Base-by-base conservation (phyloP, 2,797 vertebrate genomes). In the Gymnoscopelus braueri region DNA sequence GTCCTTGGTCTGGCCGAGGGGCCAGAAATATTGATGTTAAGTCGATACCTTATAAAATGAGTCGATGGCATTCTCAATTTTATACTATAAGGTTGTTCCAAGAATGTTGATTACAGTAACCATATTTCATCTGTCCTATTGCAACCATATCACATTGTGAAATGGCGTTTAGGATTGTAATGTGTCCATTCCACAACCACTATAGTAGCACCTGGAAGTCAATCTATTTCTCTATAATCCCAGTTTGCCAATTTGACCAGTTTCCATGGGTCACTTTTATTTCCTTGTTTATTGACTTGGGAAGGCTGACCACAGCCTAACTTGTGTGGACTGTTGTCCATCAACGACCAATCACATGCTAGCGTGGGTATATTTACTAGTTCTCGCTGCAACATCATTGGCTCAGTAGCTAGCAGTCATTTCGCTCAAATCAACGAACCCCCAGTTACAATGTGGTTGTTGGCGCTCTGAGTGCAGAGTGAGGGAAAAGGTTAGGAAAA, bases 11-110 rank as follows among this genome's bases (percentile, higher is more conserved):
- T 68, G 74, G 65, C 55, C 7, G 48, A 64, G 69, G 47, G 56
- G 32, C 52, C 60, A 70, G 70, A 47, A 63, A 67, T 60, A 61
- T 63, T 29, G 63, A 32, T 57, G 39, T 68, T 63, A 59, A 13
- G 49, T 56, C 15, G 57, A 68, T 56, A 65, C 48, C 51, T 48
- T 53, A 49, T 49, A 29, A 63, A 71, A 67, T 29, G 13, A 19
- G 44, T 35, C 49, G 48, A 69, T 44, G 63, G 54, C 9, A 52
- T 65, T 55, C 52, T 53, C 19, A 10, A 54, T 54, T 54, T 54
- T 15, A 10, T 54, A 19, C 12, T 51, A 51, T 14, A 54, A 19
- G 39, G 39, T 44, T 44, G 39, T 44, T 1, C 39, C 53, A 11
- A 55, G 23, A 55, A 55, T 24, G 23, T 19, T 55, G 53, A 55